Base-by-base conservation (phyloP, 2,797 vertebrate genomes). In the Silurus aristotelis region DNA sequence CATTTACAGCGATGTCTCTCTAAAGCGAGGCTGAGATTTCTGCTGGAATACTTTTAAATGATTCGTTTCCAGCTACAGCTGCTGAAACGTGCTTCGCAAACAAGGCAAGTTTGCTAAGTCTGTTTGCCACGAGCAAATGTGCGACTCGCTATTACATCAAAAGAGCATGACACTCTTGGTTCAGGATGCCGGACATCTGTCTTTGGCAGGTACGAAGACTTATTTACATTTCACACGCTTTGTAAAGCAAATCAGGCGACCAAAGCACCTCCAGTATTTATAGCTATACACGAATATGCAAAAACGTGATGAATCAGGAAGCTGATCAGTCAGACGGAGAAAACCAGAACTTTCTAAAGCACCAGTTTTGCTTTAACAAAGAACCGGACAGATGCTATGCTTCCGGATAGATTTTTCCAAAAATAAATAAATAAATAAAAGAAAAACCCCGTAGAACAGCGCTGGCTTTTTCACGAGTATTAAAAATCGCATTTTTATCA, bases 171-270 rank as follows among this genome's bases (percentile, higher is more conserved):
- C 46, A 27, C 52, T 46, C 52, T 20, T 10, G 9, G 85, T 82
- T 81, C 63, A 70, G 71, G 63, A 82, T 61, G 80, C 72, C 60
- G 71, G 85, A 86, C 85, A 83, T 77, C 85, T 83, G 80, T 77
- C n/a, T 82, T 61, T 68, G 80, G 80, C 80, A 77, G 71, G 63
- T 58, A 77, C 63, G 43, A n/a, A 22, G 61, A 25, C 72, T 56
- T 72, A 64, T 64, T 85, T 81, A 56, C 78, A 81, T 85, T 85
- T 61, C 46, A 38, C 78, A 55, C 55, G 67, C 77, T 80, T 81
- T 81, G 84, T 64, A 80, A 77, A 81, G 70, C 78, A 81, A 85
- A 75, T 85, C 68, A 80, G 38, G 17, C n/a, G 1, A 56, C 46
- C 56, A 60, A 77, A 56, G 48, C 27, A n/a, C 27, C 20, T 15